Percentiles rank a stretch among this genome's conserved stretches.
Conservation (phyloP, 1,140 invertebrate species). For the Antheraea mylitta region DNA sequence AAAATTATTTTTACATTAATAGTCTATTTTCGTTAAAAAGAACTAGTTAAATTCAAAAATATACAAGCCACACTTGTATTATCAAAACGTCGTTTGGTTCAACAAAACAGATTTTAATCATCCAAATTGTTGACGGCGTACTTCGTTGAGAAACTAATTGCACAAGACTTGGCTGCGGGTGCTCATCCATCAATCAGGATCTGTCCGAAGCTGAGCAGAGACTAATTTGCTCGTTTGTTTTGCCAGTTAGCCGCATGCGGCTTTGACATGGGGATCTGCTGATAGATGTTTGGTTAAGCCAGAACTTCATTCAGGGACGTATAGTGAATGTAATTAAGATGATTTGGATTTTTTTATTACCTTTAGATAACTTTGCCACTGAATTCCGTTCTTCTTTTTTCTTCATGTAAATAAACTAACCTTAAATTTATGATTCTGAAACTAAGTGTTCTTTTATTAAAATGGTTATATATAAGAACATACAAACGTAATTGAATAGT, state of each 20-base stretch:
- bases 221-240: conserved; percentile 74
- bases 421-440: too few relatives aligned
- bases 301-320: neutral
- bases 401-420: neutral
- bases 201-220: conserved; percentile 45
- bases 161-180: conserved; percentile 41
- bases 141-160: conserved; percentile 62
- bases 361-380: neutral
- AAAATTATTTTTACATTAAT: too few relatives aligned
- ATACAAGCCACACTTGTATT: neutral
- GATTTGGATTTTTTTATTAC: neutral
- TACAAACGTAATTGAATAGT: too few relatives aligned
- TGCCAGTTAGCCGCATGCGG: conserved; percentile 51
- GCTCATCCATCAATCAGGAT: conserved; percentile 69
- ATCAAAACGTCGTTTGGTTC: conserved; percentile 13
- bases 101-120: conserved; percentile 1
- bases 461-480: too few relatives aligned
- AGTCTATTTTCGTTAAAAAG: neutral
- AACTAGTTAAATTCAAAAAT: neutral
- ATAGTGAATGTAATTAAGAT: neutral
- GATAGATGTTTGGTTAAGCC: conserved; percentile 54
- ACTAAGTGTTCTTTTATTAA: too few relatives aligned
- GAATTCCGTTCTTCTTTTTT: neutral
- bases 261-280: conserved; percentile 25
- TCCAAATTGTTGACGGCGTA: conserved; percentile 21